Conservation (phyloP, 2,113 vertebrate genomes). For the Thamnaconus septentrionalis region DNA sequence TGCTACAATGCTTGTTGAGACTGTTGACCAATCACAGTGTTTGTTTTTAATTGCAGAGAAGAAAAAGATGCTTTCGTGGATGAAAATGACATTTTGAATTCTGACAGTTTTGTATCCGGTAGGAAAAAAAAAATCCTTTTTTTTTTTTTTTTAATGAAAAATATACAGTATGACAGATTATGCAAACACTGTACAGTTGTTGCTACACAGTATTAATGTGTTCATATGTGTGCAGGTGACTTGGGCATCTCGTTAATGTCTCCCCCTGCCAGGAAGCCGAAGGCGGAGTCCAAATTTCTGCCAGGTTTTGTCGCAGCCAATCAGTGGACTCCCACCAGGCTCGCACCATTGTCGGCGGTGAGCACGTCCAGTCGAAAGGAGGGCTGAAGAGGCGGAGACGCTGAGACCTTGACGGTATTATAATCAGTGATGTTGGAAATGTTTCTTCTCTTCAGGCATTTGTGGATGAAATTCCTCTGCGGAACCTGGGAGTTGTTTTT, state of each 20-base stretch:
- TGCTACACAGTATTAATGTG: neutral
- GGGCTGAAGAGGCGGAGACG: too few relatives aligned
- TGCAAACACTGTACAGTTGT: neutral
- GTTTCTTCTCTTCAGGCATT: conserved; percentile 27
- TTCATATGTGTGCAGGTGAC: conserved; percentile 42
- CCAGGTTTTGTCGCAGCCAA: conserved; percentile 1
- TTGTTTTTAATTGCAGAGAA: conserved; percentile 37
- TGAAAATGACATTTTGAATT: conserved; percentile 27
- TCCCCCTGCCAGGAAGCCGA: conserved; percentile 11
- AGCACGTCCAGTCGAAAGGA: conserved; percentile 11
- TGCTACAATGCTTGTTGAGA: neutral
- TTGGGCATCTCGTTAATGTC: conserved; percentile 34
- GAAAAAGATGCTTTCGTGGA: conserved; percentile 25
- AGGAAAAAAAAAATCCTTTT: neutral
- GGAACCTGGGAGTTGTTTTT: conserved; percentile 51
- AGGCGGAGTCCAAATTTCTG: conserved; percentile 22
- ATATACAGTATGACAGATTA: neutral
- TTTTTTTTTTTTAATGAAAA: neutral
- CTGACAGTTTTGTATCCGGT: conserved; percentile 64
- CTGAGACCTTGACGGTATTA: neutral
- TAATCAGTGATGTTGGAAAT: neutral
- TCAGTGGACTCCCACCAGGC: conserved; percentile 62
- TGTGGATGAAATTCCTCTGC: conserved; percentile 46
- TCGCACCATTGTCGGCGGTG: conserved; percentile 42
- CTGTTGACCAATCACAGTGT: neutral